Percentiles rank a stretch among this genome's conserved stretches.
phyloP scores from a whole-genome alignment of 2,797 vertebrate species.

The Thripadectes ignobilis region DNA sequence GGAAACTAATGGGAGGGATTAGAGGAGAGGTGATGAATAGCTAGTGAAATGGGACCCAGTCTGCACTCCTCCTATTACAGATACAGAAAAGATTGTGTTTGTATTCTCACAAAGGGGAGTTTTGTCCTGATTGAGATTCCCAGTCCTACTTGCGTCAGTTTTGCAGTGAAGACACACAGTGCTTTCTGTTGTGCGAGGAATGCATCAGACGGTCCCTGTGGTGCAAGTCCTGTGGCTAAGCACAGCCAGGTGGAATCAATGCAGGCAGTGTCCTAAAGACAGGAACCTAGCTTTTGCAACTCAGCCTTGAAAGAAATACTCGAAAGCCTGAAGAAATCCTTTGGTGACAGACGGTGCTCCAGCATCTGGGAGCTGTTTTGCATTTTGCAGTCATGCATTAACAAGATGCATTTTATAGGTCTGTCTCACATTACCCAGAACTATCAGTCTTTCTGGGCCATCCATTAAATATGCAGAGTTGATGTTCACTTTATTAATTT shows the following conservation, averaged over 20 bases:
- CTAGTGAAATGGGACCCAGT: background rate
- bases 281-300: background rate
- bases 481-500: background rate
- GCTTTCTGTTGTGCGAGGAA: background rate
- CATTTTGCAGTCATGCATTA: background rate
- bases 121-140: background rate
- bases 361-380: background rate
- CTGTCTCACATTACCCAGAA: background rate
- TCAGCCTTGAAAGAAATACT: background rate
- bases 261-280: background rate
- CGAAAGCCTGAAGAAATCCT: background rate
- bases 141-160: rapidly evolving
- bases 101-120: background rate
- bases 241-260: background rate
- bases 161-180: background rate
- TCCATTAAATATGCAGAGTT: background rate
- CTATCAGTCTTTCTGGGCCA: background rate
- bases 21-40: background rate
- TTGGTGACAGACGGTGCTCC: background rate
- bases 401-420: background rate
- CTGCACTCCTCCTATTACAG: background rate
- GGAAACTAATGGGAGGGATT: background rate
- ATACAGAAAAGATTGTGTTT: background rate
- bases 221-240: background rate
- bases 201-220: background rate